phyloP scores from a whole-genome alignment of 2,888 invertebrate species.

The Octonoba sinensis region DNA sequence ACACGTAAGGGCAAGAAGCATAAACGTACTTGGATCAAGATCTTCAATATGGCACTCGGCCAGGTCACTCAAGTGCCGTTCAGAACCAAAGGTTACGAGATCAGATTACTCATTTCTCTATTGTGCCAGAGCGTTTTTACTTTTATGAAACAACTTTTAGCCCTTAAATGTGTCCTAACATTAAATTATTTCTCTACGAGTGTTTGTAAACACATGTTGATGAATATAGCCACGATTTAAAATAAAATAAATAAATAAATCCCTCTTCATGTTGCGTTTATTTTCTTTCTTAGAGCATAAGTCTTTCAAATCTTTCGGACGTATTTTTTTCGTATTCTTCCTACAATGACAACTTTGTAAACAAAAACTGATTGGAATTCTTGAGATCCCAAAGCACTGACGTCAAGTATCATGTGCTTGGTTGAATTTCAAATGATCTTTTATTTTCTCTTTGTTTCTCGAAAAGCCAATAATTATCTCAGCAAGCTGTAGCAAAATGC shows the following conservation, averaged over 20 bases:
- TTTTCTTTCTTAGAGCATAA: too few species aligned
- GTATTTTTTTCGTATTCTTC: too few species aligned
- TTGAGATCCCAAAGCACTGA: not conserved
- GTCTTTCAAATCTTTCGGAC: too few species aligned
- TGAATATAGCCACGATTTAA: too few species aligned
- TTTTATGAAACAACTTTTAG: too few species aligned
- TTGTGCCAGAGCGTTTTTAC: too few species aligned
- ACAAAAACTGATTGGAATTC: constrained; percentile 1
- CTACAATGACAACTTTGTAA: too few species aligned
- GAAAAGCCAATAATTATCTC: constrained; percentile 41
- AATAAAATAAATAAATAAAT: too few species aligned
- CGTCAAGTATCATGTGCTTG: constrained; percentile 6
- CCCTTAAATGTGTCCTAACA: too few species aligned
- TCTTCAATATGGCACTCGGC: constrained; percentile 27
- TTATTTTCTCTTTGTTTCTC: constrained; percentile 33
- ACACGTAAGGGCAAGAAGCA: constrained; percentile 13
- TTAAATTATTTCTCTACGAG: too few species aligned
- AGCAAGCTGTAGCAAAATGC: constrained; percentile 43
- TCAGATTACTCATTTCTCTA: constrained; percentile 27
- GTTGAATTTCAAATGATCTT: constrained; percentile 34
- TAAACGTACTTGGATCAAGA: constrained; percentile 18
- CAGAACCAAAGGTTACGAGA: constrained; percentile 29
- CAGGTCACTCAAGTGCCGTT: constrained; percentile 28
- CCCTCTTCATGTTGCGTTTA: too few species aligned
- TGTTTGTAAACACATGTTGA: too few species aligned